These are phyloP conservation scores for Microctenopoma stevenorrisi DNA, from an alignment of 2,797 vertebrate species.

Conservation along the genomic window DNA sequence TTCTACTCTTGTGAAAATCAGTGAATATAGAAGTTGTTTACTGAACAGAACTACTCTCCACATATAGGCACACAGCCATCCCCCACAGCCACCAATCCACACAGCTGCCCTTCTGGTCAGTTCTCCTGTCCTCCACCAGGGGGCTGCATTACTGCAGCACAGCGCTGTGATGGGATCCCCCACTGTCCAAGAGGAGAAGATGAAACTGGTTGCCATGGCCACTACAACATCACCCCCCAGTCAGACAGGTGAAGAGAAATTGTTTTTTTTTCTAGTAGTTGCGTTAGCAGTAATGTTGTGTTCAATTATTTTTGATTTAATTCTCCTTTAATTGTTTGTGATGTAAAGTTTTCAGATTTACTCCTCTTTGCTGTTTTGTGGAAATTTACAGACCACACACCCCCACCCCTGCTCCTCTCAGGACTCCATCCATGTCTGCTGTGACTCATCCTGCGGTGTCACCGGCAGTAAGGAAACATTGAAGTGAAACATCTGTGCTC, in stretches of 20 bases:
- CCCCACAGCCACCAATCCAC: conserved; percentile 59
- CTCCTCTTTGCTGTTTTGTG: background rate
- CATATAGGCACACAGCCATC: conserved; percentile 72
- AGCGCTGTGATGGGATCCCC: conserved; percentile 81
- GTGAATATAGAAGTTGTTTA: background rate
- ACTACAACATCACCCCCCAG: conserved; percentile 41
- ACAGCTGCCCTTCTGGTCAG: conserved; percentile 78
- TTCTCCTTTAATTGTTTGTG: background rate
- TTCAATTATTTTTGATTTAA: background rate
- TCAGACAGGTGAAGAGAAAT: conserved; percentile 63
- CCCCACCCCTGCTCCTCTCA: conserved; percentile 75
- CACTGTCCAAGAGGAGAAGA: conserved; percentile 86
- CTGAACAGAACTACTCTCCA: background rate
- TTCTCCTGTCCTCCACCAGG: conserved; percentile 84
- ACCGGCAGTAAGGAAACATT: conserved; percentile 51
- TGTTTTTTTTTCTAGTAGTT: background rate
- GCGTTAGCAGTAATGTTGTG: background rate
- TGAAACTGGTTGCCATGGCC: conserved; percentile 79
- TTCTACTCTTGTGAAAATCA: background rate
- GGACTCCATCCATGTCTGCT: conserved; percentile 75
- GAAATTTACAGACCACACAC: conserved; percentile 64
- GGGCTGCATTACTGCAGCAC: conserved; percentile 74
- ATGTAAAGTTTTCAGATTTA: background rate
- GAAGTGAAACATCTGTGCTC: background rate
- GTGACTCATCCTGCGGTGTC: conserved; percentile 64